Base-by-base conservation (phyloP, 2,113 vertebrate species). In the Lagenorhynchus albirostris region DNA sequence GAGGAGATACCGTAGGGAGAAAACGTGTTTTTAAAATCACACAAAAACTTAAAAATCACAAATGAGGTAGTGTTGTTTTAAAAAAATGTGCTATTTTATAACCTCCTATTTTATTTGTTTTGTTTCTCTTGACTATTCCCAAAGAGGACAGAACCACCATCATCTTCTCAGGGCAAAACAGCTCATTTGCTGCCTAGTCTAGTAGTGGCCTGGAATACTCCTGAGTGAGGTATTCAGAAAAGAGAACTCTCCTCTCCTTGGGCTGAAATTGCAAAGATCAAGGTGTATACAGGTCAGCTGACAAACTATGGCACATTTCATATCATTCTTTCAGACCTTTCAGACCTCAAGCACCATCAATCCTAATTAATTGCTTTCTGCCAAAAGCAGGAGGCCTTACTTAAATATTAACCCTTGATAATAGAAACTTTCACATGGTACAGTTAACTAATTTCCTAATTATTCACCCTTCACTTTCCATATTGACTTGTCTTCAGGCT, bases 321-420 rank as follows among this genome's bases (percentile, higher is more conserved):
- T 3, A 23, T 8, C 70, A 86, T 71, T 25, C n/a, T 65, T 71
- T n/a, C 65, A 36, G 21, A 80, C 25, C 53, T 53, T 65, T n/a
- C 65, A 36, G 21, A 80, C 55, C 53, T 53, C n/a, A 83, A 67
- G 29, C 17, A 38, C 36, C 63, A 60, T 41, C 50, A 81, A 70
- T 89, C 15, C 23, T 83, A 87, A 86, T 81, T 93, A 79, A 85
- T 65, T 81, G 53, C 89, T 89, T 85, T 67, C 41, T 94, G 65
- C 41, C 67, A 17, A 92, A 91, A 96, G 15, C 18, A 60, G 58
- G 25, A 71, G 2, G 33, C 5, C 25, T 96, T 71, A 76, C 33
- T 65, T 81, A 91, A 93, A 13, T 21, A 67, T 68, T 80, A 70
- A 86, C 60, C 21, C 29, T 84, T 96, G 63, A 26, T 62, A 36